Conservation (phyloP, 2,113 vertebrate genomes). For the Cryptotis parvus region DNA sequence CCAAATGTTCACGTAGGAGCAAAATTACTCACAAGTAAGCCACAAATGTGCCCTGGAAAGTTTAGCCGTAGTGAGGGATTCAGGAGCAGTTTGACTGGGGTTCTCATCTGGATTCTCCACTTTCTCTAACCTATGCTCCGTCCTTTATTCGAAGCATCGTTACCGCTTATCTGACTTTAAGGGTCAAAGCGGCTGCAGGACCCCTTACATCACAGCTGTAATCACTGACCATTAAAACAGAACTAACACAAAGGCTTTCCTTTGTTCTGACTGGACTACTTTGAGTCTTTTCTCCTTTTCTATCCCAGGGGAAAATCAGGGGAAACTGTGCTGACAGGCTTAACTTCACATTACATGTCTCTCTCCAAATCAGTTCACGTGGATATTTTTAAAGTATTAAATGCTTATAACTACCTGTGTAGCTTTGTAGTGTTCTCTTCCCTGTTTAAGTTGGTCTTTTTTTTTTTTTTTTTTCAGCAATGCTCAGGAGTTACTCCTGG, state of each 20-base stretch:
- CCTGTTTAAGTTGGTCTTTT: neutral
- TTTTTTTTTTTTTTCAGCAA: no score
- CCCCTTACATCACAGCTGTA: neutral
- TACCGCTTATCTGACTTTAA: neutral
- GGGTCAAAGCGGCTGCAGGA: neutral
- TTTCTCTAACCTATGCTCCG: neutral
- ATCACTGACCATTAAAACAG: neutral
- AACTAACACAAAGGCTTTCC: neutral
- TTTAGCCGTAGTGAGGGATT: neutral
- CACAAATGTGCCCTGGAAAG: neutral
- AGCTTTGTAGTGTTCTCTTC: neutral
- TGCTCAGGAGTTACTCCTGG: no score
- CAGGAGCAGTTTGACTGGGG: neutral
- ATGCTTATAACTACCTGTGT: neutral
- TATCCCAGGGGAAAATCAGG: no score
- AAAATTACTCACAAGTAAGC: neutral
- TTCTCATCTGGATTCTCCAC: neutral
- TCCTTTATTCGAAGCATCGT: neutral
- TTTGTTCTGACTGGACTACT: neutral
- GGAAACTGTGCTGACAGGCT: neutral
- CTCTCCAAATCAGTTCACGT: neutral
- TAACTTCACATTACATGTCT: neutral
- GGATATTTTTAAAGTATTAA: conserved; percentile 4
- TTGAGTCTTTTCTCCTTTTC: neutral
- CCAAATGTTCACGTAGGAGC: neutral